A percentile compares a stretch with the other conserved stretches of the same genome.
phyloP scores from a whole-genome alignment of 2,113 vertebrate genomes.

The Brevimyrus niger region DNA sequence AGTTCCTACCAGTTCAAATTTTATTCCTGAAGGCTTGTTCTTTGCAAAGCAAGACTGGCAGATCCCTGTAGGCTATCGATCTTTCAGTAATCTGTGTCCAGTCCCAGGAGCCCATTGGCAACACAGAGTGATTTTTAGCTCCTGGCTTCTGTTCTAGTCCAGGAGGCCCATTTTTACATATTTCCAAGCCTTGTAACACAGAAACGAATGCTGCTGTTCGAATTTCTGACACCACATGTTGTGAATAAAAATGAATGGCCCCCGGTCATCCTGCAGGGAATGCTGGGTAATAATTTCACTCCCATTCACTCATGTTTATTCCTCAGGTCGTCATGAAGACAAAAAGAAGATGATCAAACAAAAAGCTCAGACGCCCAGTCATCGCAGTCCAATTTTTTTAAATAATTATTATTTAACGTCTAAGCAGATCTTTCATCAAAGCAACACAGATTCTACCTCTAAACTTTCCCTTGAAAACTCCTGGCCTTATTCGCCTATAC shows the following conservation, averaged over 20 bases:
- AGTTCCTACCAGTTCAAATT: background rate
- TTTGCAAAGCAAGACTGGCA: background rate
- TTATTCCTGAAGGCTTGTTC: background rate
- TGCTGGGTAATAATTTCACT: background rate
- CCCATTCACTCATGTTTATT: background rate
- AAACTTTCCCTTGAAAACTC: conserved; percentile 27
- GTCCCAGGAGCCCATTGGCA: background rate
- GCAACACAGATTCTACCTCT: conserved; percentile 33
- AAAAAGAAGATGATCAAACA: conserved; percentile 26
- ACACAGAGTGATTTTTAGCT: background rate
- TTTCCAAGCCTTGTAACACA: background rate
- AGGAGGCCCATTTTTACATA: background rate
- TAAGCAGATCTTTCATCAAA: conserved; percentile 39
- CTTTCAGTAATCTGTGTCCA: background rate
- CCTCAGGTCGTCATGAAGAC: background rate
- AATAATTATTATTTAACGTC: background rate
- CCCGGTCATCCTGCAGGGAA: background rate
- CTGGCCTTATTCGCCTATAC: background rate
- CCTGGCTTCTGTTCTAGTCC: background rate
- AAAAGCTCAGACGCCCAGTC: conserved; percentile 20
- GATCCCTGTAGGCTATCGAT: background rate
- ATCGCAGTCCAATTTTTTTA: conserved; percentile 15
- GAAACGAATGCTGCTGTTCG: background rate
- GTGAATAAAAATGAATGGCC: background rate
- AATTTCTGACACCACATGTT: background rate